Percentiles rank a stretch among this genome's conserved stretches.
phyloP scores from a whole-genome alignment of 1,140 invertebrate genomes.

The Amyelois transitella region DNA sequence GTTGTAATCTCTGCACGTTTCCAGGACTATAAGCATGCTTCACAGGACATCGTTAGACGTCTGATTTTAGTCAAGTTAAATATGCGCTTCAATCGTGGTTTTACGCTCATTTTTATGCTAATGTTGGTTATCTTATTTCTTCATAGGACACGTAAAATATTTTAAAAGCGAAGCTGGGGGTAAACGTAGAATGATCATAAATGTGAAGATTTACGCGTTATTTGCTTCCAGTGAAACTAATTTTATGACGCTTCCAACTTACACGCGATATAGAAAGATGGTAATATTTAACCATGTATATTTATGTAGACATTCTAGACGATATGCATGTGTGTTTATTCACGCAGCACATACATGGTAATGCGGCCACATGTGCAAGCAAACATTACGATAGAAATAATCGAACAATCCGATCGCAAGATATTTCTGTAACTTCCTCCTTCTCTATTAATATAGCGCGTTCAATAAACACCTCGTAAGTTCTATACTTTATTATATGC shows the following conservation, averaged over 20 bases:
- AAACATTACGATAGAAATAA: constrained; percentile 13
- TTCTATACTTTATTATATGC: too few species aligned
- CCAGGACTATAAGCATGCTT: not conserved
- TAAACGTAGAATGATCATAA: too few species aligned
- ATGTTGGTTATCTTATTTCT: too few species aligned
- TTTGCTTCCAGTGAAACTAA: not conserved
- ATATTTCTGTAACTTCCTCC: constrained; percentile 20
- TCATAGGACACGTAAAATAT: too few species aligned
- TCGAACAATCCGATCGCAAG: constrained; percentile 20
- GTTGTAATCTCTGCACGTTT: not conserved
- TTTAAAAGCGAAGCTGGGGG: too few species aligned
- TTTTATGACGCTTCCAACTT: not conserved
- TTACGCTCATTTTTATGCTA: too few species aligned
- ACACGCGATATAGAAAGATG: not conserved
- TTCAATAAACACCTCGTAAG: not conserved
- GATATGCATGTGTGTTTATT: constrained; percentile 1
- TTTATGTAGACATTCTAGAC: not conserved
- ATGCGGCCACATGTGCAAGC: constrained; percentile 9
- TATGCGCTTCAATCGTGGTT: too few species aligned
- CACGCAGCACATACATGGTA: constrained; percentile 1
- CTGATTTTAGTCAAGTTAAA: too few species aligned
- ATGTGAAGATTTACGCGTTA: too few species aligned
- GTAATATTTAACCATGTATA: not conserved
- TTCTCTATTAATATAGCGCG: not conserved
- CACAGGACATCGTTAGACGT: too few species aligned